Base-by-base conservation (phyloP, 2,797 vertebrate species). In the Tamandua tetradactyla region DNA sequence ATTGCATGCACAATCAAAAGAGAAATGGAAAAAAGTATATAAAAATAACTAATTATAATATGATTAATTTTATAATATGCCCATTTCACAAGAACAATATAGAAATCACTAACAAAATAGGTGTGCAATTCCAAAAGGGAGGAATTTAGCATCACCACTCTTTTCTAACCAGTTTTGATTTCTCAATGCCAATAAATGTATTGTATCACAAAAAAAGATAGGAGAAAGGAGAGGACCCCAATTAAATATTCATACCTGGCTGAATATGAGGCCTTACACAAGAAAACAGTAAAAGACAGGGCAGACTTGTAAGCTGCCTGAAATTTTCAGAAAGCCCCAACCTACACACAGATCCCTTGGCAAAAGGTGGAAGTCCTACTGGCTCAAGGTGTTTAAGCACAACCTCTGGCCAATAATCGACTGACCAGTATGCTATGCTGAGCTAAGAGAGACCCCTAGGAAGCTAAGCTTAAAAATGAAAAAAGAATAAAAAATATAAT, bases 241-340 rank as follows among this genome's bases (percentile, higher is more conserved):
- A 32, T 66, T 87, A 82, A 10, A 68, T 66, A 57, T 80, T 57
- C 17, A 47, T 68, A 66, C 27, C 10, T 81, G 47, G 47, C 68
- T 81, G 40, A 74, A 80, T 44, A 86, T 49, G 47, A 66, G 30
- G 32, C 49, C 52, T 64, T 94, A 3, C 15, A 75, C 57, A 80
- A 94, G 74, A 3, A 66, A 42, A 80, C 86, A 90, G 57, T 81
- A 87, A 87, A 87, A 87, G n/a, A n/a, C 40, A 81, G 59, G n/a
- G 35, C 23, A 71, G 47, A 79, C 10, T 71, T 72, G 27, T 74
- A 74, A 76, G 76, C 42, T 76, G 25, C 8, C 66, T 85, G 32
- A 87, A 74, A 68, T 91, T 87, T 83, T 83, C 82, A 83, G 30
- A 23, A 92, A 94, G 61, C 23, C 11, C 23, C 37, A 52, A 62